These are phyloP conservation scores for Diploscapter pachys DNA, from an alignment of 1,140 invertebrate species.

Conservation along the genomic window DNA sequence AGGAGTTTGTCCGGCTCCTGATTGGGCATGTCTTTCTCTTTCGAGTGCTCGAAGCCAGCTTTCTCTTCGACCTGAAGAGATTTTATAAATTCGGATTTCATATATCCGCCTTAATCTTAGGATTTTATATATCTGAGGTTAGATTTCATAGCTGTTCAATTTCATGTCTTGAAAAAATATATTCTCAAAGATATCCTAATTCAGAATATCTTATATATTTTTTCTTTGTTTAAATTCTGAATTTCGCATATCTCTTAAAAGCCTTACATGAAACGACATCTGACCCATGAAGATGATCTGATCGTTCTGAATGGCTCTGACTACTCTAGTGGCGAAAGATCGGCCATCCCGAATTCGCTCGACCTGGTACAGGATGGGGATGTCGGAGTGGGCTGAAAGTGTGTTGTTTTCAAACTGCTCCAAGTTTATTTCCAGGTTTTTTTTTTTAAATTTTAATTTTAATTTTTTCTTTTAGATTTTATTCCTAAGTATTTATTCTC, in stretches of 20 bases:
- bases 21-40: neutral
- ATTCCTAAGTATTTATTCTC: neutral
- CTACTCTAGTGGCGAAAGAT: neutral
- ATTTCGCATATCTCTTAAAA: slow-evolving; percentile 19
- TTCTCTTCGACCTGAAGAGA: slow-evolving; percentile 4
- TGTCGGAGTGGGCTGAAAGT: neutral
- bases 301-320: slow-evolving; percentile 7
- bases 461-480: too few relatives aligned
- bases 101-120: slow-evolving; percentile 5
- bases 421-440: neutral
- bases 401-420: neutral
- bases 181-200: neutral
- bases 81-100: neutral
- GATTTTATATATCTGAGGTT: neutral
- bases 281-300: neutral
- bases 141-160: neutral
- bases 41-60: neutral
- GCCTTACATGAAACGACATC: neutral
- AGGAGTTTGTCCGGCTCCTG: neutral
- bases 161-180: neutral
- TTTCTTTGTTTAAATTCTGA: neutral
- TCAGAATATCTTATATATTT: neutral
- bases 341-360: slow-evolving; percentile 1
- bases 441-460: too few relatives aligned
- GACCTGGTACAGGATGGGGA: slow-evolving; percentile 3